Evolutionary conservation across 2,113 vertebrate species (phyloP), one percentile per base, ranked within the genome.

Genomic region (Monopterus albus): DNA sequence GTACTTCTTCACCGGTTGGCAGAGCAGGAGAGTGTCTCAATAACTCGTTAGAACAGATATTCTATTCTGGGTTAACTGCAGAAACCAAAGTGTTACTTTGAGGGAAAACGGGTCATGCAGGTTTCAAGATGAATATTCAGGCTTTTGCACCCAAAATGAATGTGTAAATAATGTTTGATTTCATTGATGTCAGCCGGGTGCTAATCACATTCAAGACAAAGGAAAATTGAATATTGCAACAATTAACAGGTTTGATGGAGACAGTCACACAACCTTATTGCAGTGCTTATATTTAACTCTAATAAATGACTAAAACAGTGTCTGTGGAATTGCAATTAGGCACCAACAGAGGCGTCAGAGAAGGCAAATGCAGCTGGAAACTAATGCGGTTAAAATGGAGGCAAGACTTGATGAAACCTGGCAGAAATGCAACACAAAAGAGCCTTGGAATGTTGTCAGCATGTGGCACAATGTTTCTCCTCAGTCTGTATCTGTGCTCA

Each of bases 241-340:
- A 89, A 89, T 90, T 89, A 90, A 65, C 89, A 75, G 76, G 79
- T 90, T 57, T 70, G 84, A 82, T 78, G 56, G 66, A 85, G 68
- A 67, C 74, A 76, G 57, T 82, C 74, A 75, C 85, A 84, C 81
- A 46, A 61, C 14, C 76, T 36, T 17, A 38, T 11, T 28, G 69
- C 51, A 9, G 66, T n/a, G 75, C 77, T 86, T 90, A 85, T 86
- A 90, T 87, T 88, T 86, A 87, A 90, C 79, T 84, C 68, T 75
- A 79, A 83, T 84, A 86, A 86, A 87, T 75, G 59, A 82, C 79
- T 85, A 83, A 88, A 90, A 85, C 84, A 77, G 82, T 57, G 80
- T 78, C 87, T 59, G 78, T 85, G 83, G 85, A 90, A 83, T 90
- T 72, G 67, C 28, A 86, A 88, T 81, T 82, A 90, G 26, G 66